These are phyloP conservation scores for Leptarthrus brevirostris DNA, from an alignment of 2,888 invertebrate genomes.

Conservation along the genomic window DNA sequence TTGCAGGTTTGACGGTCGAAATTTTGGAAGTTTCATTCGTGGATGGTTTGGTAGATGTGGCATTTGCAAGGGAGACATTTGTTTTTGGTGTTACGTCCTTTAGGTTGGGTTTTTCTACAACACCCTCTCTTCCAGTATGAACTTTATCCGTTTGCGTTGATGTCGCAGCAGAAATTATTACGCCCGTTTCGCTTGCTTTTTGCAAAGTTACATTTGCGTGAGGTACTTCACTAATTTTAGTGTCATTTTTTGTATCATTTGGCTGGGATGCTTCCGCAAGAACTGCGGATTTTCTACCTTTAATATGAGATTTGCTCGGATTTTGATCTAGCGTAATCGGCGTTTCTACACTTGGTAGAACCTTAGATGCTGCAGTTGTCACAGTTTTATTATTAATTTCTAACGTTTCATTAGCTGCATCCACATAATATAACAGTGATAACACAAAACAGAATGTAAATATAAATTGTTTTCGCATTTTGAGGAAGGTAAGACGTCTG, in stretches of 20 bases:
- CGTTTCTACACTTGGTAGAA: background rate
- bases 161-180: background rate
- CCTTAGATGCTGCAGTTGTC: background rate
- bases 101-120: too few relatives aligned
- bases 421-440: background rate
- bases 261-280: background rate
- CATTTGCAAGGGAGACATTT: background rate
- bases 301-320: background rate
- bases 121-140: slow-evolving; percentile 18
- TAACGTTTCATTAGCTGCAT: too few relatives aligned
- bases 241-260: too few relatives aligned
- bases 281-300: slow-evolving; percentile 13
- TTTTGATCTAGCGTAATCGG: background rate
- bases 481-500: background rate
- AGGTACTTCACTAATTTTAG: too few relatives aligned
- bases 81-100: background rate
- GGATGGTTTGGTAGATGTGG: background rate
- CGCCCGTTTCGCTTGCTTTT: background rate
- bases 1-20: too few relatives aligned
- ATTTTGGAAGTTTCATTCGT: background rate
- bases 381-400: too few relatives aligned
- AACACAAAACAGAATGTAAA: background rate
- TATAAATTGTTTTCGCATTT: background rate
- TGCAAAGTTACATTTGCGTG: background rate
- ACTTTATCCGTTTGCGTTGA: background rate